Percentiles rank a stretch among this genome's conserved stretches.
Conservation (phyloP, 2,888 invertebrate species). For the Rhaphigaster nebulosa region DNA sequence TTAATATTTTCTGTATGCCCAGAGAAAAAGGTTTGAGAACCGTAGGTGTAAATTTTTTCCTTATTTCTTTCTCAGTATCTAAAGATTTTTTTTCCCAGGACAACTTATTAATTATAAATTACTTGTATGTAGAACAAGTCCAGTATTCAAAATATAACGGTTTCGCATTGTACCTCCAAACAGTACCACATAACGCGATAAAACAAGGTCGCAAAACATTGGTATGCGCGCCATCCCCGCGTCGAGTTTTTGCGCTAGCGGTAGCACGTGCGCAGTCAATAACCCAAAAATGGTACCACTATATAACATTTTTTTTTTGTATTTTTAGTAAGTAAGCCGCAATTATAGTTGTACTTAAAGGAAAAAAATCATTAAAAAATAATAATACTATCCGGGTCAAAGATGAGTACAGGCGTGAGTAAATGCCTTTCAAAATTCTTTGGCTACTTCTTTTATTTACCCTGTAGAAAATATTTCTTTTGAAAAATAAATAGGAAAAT, state of each 20-base stretch:
- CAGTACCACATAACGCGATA: background rate
- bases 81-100: background rate
- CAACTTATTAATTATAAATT: background rate
- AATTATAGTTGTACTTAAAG: background rate
- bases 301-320: background rate
- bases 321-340: background rate
- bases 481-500: background rate
- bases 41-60: background rate
- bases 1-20: no score
- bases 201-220: slow-evolving; percentile 7
- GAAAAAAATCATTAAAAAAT: background rate
- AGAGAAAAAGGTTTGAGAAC: no score
- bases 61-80: background rate
- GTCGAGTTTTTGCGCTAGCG: slow-evolving; percentile 15
- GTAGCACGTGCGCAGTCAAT: slow-evolving; percentile 10
- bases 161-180: background rate
- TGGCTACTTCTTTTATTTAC: background rate
- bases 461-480: background rate
- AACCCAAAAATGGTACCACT: background rate
- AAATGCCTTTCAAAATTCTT: background rate
- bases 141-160: slow-evolving; percentile 4
- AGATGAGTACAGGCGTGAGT: background rate
- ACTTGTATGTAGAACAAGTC: background rate
- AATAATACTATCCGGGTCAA: background rate
- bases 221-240: background rate